Percentiles rank a stretch among this genome's conserved stretches.
Evolutionary conservation across 2,797 vertebrate species (phyloP).

Genomic region (Choloepus didactylus): DNA sequence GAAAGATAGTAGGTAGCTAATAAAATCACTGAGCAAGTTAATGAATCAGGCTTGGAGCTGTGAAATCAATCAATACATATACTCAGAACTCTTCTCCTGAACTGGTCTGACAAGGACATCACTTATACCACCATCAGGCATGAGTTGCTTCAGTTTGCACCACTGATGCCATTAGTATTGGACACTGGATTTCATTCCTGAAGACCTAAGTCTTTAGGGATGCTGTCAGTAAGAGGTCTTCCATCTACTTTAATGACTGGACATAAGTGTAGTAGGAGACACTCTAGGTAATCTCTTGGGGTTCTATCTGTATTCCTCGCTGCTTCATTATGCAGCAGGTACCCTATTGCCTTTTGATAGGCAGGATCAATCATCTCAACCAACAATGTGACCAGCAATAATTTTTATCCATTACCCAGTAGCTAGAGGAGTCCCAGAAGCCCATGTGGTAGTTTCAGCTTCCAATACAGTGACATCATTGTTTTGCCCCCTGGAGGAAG

Average conservation of each 20-base stretch:
- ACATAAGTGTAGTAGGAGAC: neutral
- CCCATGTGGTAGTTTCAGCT: too few relatives aligned
- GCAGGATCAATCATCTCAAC: too few relatives aligned
- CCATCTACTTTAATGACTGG: neutral
- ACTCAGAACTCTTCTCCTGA: neutral
- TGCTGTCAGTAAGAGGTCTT: neutral
- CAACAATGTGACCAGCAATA: too few relatives aligned
- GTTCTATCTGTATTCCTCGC: neutral
- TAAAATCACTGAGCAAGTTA: neutral
- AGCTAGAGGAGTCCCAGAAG: too few relatives aligned
- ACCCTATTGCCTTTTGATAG: too few relatives aligned
- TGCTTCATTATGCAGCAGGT: neutral
- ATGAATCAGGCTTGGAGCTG: neutral
- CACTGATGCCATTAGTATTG: neutral
- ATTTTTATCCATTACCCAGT: too few relatives aligned
- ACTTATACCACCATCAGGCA: accelerated
- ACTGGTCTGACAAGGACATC: neutral
- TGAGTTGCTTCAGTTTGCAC: neutral
- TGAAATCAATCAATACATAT: neutral
- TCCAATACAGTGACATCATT: too few relatives aligned
- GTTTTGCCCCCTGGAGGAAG: too few relatives aligned
- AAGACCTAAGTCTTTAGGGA: neutral
- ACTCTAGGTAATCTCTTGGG: neutral
- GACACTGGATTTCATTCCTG: neutral
- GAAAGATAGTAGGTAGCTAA: neutral